Evolutionary conservation across 2,888 invertebrate genomes (phyloP).

Genomic region (Spilosoma lubricipeda): DNA sequence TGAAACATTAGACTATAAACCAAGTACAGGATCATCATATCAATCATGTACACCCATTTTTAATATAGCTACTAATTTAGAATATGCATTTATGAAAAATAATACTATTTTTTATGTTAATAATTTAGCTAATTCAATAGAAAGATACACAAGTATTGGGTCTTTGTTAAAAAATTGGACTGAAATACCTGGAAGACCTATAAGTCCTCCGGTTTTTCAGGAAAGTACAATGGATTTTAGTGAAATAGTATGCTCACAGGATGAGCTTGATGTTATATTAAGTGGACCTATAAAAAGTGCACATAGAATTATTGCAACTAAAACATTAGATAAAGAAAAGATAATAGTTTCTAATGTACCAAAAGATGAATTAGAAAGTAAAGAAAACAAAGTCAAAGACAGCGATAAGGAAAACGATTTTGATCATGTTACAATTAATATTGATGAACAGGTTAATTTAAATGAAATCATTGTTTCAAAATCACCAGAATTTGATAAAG

Average conservation of each 20-base stretch:
- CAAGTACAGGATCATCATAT: slow-evolving; percentile 20
- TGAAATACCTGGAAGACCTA: slow-evolving; percentile 88
- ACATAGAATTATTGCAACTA: slow-evolving; percentile 59
- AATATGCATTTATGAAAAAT: slow-evolving; percentile 64
- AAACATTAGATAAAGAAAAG: slow-evolving; percentile 18
- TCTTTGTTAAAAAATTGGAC: slow-evolving; percentile 87
- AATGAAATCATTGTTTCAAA: neutral
- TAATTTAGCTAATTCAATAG: slow-evolving; percentile 76
- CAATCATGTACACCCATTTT: slow-evolving; percentile 50
- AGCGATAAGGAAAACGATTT: neutral
- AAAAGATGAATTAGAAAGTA: slow-evolving; percentile 15
- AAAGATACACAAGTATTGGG: slow-evolving; percentile 72
- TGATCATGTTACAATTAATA: neutral
- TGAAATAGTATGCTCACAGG: slow-evolving; percentile 69
- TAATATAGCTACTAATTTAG: slow-evolving; percentile 63
- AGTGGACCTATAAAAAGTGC: slow-evolving; percentile 67
- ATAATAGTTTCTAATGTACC: slow-evolving; percentile 4
- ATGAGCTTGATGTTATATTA: slow-evolving; percentile 72
- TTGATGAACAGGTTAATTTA: neutral
- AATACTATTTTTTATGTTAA: slow-evolving; percentile 77
- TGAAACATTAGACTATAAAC: slow-evolving; percentile 48
- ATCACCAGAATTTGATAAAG: slow-evolving; percentile 14
- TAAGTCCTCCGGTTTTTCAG: slow-evolving; percentile 75
- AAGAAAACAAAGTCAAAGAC: neutral
- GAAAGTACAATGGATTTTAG: slow-evolving; percentile 60